Evolutionary conservation across 1,140 invertebrate species (phyloP).

Genomic region (Zaprionus capensis): DNA sequence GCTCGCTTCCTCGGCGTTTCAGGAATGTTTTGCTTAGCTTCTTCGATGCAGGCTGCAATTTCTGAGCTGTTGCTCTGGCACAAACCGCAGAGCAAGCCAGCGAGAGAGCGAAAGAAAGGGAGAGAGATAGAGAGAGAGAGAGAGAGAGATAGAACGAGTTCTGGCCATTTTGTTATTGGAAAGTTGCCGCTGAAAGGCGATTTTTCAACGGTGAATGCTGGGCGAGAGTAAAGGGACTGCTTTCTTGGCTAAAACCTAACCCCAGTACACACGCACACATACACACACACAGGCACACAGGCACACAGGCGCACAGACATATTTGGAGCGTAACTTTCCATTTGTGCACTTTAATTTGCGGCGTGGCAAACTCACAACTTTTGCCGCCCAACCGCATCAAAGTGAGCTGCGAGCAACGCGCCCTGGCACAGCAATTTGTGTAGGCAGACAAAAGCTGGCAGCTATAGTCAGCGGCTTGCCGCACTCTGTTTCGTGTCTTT

Average conservation of each 20-base stretch:
- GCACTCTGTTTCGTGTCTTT: conserved; percentile 2
- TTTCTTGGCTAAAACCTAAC: neutral
- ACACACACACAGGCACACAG: neutral
- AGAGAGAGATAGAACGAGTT: conserved; percentile 26
- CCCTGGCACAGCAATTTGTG: conserved; percentile 47
- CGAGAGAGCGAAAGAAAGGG: neutral
- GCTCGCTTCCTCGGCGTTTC: conserved; percentile 25
- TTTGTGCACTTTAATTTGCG: conserved; percentile 81
- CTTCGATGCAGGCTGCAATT: conserved; percentile 69
- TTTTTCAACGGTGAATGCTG: conserved; percentile 55
- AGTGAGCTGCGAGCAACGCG: conserved; percentile 29
- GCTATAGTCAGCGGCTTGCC: conserved; percentile 23
- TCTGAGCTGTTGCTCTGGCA: conserved; percentile 27
- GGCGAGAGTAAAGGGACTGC: neutral
- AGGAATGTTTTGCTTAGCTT: conserved; percentile 55
- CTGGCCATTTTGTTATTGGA: conserved; percentile 64
- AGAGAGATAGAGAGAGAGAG: neutral
- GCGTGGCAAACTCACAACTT: conserved; percentile 61
- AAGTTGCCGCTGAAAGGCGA: conserved; percentile 58
- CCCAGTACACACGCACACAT: neutral
- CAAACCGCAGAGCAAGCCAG: conserved; percentile 4
- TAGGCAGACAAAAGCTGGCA: conserved; percentile 66
- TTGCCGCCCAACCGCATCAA: conserved; percentile 72
- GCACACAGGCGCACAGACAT: conserved; percentile 31
- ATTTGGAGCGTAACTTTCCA: conserved; percentile 63